Evolutionary conservation across 2,888 invertebrate species (phyloP), one percentile per base, ranked within the genome.

Genomic region (Clostera curtula): DNA sequence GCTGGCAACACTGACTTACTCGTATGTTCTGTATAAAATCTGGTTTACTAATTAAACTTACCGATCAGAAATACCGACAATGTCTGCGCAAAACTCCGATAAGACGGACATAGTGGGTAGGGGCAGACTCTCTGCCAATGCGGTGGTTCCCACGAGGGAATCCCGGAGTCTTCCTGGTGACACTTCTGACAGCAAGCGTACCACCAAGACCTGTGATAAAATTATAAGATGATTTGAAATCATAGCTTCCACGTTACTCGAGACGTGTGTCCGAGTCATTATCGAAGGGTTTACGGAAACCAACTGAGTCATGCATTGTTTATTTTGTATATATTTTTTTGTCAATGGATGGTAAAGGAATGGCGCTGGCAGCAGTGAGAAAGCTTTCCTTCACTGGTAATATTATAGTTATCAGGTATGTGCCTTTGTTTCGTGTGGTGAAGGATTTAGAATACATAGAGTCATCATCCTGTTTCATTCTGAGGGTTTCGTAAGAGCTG

Each of bases 61-160:
- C 88, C 92, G 57, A 95, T 89, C 26, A 93, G 65, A 42, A 91
- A 80, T 27, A 94, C 84, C 26, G 92, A 88, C 36, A 93, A 37
- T 9, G 92, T 85, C 50, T 94, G 88, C n/a, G 93, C 91, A 60
- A 93, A 89, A 60, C 93, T 91, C 41, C 95, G 86, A 71, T 92
- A 93, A 1, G 93, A 90, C 12, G 94, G 94, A 57, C 95, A 95
- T 61, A 94, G 87, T 10, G 94, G 94, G 55, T 91, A 92, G 0
- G 94, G 94, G 64, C 93, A 94, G 54, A 93, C 66, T 66, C 88
- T 90, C 53, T 90, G 89, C 93, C 93, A 95, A 47, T 89, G 83
- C 0, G 89, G 85, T 8, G 94, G 94, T 63, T 93, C 92, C 94
- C 94, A 95, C 9, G 93, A 90, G 12, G 92, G 88, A 50, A 86